phyloP scores from a whole-genome alignment of 2,113 vertebrate species.

The Muntiacus muntjak region DNA sequence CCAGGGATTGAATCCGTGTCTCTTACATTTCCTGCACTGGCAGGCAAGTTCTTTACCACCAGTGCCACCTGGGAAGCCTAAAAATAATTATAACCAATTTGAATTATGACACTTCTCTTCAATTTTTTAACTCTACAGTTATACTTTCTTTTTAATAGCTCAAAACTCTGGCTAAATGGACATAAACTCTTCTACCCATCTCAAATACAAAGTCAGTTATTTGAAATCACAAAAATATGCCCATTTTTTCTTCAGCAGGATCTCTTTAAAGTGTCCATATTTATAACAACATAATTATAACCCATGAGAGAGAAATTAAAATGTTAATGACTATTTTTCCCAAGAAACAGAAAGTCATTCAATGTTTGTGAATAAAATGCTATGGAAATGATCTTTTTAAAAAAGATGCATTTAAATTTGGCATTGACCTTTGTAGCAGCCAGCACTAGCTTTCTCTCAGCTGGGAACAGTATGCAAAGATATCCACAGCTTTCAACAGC shows the following conservation, averaged over 20 bases:
- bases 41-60: neutral
- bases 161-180: neutral
- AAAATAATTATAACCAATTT: neutral
- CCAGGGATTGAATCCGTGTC: neutral
- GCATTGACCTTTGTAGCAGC: neutral
- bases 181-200: neutral
- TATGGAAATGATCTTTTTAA: conserved; percentile 15
- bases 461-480: neutral
- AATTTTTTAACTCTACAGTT: neutral
- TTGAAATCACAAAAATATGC: neutral
- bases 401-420: conserved; percentile 19
- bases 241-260: neutral
- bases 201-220: neutral
- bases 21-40: neutral
- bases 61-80: neutral
- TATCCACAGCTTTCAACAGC: neutral
- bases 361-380: conserved; percentile 26
- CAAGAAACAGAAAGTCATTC: conserved; percentile 47
- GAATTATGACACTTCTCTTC: neutral
- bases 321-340: conserved; percentile 31
- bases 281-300: conserved; percentile 42
- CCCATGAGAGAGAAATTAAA: conserved; percentile 31
- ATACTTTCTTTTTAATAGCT: neutral
- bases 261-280: conserved; percentile 28
- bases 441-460: neutral